A percentile compares a stretch with the other conserved stretches of the same genome.
Evolutionary conservation across 2,888 invertebrate genomes (phyloP).

Genomic region (Leptinotarsa peninsularis): DNA sequence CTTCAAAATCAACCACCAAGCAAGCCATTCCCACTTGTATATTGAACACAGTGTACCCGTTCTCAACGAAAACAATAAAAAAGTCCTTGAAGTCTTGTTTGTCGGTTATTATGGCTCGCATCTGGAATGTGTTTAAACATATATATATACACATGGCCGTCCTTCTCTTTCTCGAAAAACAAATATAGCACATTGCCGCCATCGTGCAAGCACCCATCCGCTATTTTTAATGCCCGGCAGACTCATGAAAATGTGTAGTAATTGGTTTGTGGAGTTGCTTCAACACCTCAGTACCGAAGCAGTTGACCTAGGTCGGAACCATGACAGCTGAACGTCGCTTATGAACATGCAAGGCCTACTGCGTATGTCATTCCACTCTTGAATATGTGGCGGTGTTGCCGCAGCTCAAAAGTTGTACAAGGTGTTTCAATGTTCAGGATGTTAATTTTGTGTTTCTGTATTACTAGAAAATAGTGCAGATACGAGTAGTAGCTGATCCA

Average conservation of each 20-base stretch:
- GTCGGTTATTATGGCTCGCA: slow-evolving; percentile 41
- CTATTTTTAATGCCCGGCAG: slow-evolving; percentile 32
- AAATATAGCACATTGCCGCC: slow-evolving; percentile 15
- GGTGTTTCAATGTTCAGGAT: neutral
- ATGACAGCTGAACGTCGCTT: slow-evolving; percentile 37
- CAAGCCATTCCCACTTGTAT: neutral
- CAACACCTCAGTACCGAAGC: slow-evolving; percentile 39
- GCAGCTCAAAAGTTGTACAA: neutral
- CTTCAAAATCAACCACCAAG: neutral
- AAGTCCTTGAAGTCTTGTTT: slow-evolving; percentile 32
- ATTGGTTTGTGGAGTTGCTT: slow-evolving; percentile 28
- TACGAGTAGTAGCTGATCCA: no score
- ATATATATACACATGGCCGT: slow-evolving; percentile 25
- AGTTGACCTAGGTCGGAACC: slow-evolving; percentile 43
- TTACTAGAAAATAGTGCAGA: no score
- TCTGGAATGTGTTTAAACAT: slow-evolving; percentile 43
- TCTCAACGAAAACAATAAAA: slow-evolving; percentile 18
- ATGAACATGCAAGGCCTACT: slow-evolving; percentile 25
- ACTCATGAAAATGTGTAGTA: slow-evolving; percentile 33
- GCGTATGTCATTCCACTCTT: slow-evolving; percentile 14
- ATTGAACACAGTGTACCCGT: slow-evolving; percentile 6
- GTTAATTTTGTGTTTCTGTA: no score
- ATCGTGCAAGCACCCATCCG: neutral
- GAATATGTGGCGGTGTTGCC: slow-evolving; percentile 11
- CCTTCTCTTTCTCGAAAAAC: slow-evolving; percentile 22